Base-by-base conservation (phyloP, 2,113 vertebrate genomes). In the Nothocercus nigrocapillus region DNA sequence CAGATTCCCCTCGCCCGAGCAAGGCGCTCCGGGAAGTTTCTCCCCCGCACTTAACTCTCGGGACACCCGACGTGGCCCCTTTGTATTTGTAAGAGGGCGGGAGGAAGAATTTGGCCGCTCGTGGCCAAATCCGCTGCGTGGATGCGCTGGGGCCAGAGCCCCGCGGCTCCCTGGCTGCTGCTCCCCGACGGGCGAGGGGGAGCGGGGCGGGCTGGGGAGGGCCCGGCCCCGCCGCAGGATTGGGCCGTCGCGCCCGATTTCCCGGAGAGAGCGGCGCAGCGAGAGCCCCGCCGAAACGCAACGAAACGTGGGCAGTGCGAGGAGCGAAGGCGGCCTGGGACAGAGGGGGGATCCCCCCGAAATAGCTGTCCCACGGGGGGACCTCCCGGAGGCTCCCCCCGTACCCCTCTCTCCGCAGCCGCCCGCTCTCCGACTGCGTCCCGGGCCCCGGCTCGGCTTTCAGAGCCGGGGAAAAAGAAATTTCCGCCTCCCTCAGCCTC, bases 221-320 rank as follows among this genome's bases (percentile, higher is more conserved):
- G 42, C 6, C 32, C 19, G 19, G 24, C 4, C 53, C 16, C 5
- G 10, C 62, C 42, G 78, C 58, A 22, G 69, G 18, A 61, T 59
- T 15, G 45, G 67, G 22, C 25, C 19, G 2, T 15, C 22, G 16
- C 1, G 32, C 24, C 21, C 45, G 18, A 75, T 86, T 49, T 94
- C 61, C 51, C 36, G 18, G 13, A 3, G n/a, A 62, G 69, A 59
- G 36, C n/a, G 4, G 11, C 18, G 4, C 32, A n/a, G n/a, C n/a
- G 28, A 30, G 19, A 38, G 62, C 17, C 11, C 30, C 47, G 58
- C 21, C 9, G 11, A 82, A 96, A 96, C 87, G 93, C 92, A 96
- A 91, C 87, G 94, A 94, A 96, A 89, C 1, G 28, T 49, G 22
- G 58, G 47, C 13, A 34, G 15, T 56, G 34, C 2, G 47, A 61